Conservation (phyloP, 2,113 vertebrate species). For the Chitala chitala region DNA sequence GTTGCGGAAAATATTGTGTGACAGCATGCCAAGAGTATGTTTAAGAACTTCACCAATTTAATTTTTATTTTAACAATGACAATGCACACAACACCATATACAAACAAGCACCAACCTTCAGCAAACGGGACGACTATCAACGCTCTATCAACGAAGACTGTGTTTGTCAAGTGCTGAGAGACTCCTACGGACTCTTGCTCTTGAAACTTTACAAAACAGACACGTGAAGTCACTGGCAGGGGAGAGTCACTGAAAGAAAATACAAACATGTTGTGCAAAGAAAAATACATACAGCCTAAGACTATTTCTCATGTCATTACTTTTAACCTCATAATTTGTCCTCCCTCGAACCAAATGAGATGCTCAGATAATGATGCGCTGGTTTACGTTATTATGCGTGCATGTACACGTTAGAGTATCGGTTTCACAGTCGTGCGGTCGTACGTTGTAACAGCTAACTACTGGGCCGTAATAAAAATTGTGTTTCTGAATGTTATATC, state of each 20-base stretch:
- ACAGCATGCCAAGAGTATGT: background rate
- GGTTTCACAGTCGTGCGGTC: no score
- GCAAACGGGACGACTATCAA: conserved; percentile 98
- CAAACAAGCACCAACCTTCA: conserved; percentile 99
- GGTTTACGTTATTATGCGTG: no score
- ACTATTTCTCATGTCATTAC: no score
- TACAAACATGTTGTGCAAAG: conserved; percentile 68
- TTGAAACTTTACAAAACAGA: conserved; percentile 99
- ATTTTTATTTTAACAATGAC: conserved; percentile 6
- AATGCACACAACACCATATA: conserved; percentile 31
- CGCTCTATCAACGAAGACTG: conserved; percentile 98
- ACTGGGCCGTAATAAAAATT: no score
- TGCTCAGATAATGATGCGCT: no score
- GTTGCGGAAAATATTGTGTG: background rate
- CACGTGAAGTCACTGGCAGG: conserved; percentile 97
- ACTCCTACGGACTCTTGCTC: conserved; percentile 94
- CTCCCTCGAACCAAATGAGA: no score
- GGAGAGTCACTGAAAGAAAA: conserved; percentile 93
- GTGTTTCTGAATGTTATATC: no score
- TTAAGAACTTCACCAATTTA: background rate
- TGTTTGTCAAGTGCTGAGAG: conserved; percentile 98
- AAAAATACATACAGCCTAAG: conserved; percentile 53
- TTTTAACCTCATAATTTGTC: background rate
- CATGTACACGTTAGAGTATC: no score
- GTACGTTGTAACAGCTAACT: no score